These are phyloP conservation scores for Lepidocolaptes lacrymiger DNA, from an alignment of 2,797 vertebrate species.

Conservation along the genomic window DNA sequence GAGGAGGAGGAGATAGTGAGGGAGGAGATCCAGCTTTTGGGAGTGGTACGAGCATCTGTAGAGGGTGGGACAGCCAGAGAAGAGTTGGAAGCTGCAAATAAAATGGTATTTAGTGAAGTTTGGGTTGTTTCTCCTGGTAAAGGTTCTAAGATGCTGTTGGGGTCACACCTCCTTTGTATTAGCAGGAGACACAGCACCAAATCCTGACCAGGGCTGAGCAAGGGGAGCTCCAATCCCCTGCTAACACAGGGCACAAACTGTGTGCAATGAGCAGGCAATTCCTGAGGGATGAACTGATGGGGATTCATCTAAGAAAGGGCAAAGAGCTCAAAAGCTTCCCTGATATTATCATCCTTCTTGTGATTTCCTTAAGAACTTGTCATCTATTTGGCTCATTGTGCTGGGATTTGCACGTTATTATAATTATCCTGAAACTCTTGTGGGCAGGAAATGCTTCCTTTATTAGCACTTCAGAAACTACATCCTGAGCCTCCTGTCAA, in stretches of 20 bases:
- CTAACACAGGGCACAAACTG: neutral
- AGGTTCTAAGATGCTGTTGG: neutral
- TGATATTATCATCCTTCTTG: accelerated
- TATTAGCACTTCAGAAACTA: neutral
- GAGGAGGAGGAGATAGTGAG: neutral
- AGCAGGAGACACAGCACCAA: neutral
- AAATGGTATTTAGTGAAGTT: neutral
- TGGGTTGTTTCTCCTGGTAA: neutral
- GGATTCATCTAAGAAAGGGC: neutral
- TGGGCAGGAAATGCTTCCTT: constrained; percentile 4
- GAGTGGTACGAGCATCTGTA: neutral
- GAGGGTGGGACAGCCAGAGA: accelerated
- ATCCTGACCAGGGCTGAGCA: neutral
- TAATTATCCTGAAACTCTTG: accelerated
- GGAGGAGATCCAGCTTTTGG: neutral
- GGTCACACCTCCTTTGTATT: neutral
- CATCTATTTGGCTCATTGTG: neutral
- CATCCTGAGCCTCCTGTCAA: neutral
- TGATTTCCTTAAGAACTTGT: neutral
- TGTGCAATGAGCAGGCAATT: accelerated
- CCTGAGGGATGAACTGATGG: neutral
- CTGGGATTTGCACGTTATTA: neutral
- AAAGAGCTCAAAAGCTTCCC: neutral
- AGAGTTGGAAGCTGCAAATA: accelerated
- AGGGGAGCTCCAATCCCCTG: neutral